Conservation (phyloP, 2,113 vertebrate species). For the Neotoma lepida region DNA sequence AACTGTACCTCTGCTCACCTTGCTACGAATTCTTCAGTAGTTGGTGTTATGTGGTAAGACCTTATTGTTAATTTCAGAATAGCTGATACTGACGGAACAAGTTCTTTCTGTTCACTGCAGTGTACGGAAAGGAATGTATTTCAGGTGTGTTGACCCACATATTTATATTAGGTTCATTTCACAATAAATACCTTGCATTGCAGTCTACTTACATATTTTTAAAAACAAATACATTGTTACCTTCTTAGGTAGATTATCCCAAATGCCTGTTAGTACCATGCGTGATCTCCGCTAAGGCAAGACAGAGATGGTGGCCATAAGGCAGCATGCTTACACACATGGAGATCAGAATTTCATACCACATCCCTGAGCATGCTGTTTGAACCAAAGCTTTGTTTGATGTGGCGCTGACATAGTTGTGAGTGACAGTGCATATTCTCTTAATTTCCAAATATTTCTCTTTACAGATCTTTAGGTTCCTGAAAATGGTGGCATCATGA, state of each 20-base stretch:
- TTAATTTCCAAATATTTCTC: conserved; percentile 74
- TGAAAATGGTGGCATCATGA: conserved; percentile 88
- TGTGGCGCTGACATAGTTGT: background rate
- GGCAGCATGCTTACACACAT: conserved; percentile 10
- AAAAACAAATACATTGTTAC: conserved; percentile 34
- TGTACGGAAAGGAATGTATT: conserved; percentile 24
- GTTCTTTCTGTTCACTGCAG: background rate
- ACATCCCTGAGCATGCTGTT: conserved; percentile 67
- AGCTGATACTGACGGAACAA: background rate
- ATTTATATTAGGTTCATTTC: conserved; percentile 45
- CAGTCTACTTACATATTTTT: background rate
- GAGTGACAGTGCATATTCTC: background rate
- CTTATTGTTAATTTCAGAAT: conserved; percentile 55
- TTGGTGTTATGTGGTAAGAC: background rate
- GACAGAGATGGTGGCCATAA: background rate
- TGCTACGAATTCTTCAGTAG: background rate
- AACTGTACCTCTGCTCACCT: conserved; percentile 46
- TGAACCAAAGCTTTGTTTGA: conserved; percentile 19
- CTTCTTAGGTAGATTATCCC: background rate
- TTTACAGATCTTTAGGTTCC: conserved; percentile 87
- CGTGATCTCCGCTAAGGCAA: background rate
- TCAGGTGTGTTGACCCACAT: background rate
- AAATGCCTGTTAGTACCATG: background rate
- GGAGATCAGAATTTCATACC: conserved; percentile 63
- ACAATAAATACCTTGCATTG: background rate